Evolutionary conservation across 2,888 invertebrate genomes (phyloP).

Genomic region (Drosophila aldrichi): DNA sequence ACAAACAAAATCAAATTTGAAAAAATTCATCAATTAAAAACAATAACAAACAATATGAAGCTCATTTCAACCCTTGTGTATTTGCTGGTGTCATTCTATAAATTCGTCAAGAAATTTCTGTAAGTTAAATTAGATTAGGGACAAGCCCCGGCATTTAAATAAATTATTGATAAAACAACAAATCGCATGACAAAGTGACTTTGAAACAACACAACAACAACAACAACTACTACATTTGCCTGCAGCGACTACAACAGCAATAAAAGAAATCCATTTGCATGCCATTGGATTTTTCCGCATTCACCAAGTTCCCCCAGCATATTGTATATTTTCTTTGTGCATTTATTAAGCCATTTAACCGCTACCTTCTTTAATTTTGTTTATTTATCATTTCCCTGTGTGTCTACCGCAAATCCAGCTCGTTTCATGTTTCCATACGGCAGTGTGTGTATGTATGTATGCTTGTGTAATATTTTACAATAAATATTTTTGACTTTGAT

Average conservation of each 20-base stretch:
- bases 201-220: conserved; percentile 1
- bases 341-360: conserved; percentile 19
- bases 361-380: conserved; percentile 33
- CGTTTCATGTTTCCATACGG: too few relatives aligned
- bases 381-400: conserved; percentile 31
- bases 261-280: conserved; percentile 27
- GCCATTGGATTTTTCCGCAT: conserved; percentile 27
- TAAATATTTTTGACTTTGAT: conserved; percentile 33
- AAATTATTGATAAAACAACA: conserved; percentile 59
- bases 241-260: conserved; percentile 1
- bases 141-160: not conserved
- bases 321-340: conserved; percentile 23
- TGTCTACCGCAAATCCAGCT: not conserved
- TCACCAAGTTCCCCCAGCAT: conserved; percentile 20
- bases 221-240: not conserved
- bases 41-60: conserved; percentile 53
- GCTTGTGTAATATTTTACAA: conserved; percentile 29
- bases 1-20: not conserved
- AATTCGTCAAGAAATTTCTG: conserved; percentile 71
- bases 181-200: conserved; percentile 6
- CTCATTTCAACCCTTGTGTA: conserved; percentile 70
- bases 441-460: not conserved
- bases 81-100: conserved; percentile 70
- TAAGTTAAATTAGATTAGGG: conserved; percentile 48
- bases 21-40: not conserved